Conservation (phyloP, 2,113 vertebrate species). For the Odocoileus hemionus region DNA sequence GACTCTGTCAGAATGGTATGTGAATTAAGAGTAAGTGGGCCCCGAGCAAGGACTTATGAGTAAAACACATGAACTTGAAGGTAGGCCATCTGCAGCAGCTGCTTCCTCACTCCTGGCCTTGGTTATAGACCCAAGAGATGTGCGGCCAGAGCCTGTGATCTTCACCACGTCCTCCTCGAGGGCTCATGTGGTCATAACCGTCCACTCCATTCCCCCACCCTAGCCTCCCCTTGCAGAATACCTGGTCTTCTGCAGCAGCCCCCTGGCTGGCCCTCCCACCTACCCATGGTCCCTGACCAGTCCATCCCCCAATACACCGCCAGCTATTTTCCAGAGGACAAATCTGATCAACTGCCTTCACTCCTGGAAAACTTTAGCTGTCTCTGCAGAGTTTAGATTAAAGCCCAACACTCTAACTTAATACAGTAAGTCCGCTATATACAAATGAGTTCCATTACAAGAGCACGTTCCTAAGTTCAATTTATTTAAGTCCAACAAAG, state of each 20-base stretch:
- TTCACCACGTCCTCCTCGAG: not conserved
- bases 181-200: not conserved
- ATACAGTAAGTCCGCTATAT: not conserved
- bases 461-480: not conserved
- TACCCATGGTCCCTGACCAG: rapidly evolving
- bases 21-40: not conserved
- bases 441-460: not conserved
- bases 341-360: not conserved
- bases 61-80: rapidly evolving
- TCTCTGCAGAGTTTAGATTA: not conserved
- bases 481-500: not conserved
- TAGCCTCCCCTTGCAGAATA: not conserved
- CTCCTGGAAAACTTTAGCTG: not conserved
- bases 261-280: not conserved
- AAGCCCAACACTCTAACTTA: not conserved
- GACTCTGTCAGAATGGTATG: not conserved
- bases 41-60: not conserved
- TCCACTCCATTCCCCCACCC: not conserved
- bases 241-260: not conserved
- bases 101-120: not conserved
- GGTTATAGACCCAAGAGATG: not conserved
- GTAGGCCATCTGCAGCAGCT: rapidly evolving
- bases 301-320: not conserved
- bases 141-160: not conserved
- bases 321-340: not conserved